Evolutionary conservation across 2,888 invertebrate genomes (phyloP).

Genomic region (Bhutanitis thaidina): DNA sequence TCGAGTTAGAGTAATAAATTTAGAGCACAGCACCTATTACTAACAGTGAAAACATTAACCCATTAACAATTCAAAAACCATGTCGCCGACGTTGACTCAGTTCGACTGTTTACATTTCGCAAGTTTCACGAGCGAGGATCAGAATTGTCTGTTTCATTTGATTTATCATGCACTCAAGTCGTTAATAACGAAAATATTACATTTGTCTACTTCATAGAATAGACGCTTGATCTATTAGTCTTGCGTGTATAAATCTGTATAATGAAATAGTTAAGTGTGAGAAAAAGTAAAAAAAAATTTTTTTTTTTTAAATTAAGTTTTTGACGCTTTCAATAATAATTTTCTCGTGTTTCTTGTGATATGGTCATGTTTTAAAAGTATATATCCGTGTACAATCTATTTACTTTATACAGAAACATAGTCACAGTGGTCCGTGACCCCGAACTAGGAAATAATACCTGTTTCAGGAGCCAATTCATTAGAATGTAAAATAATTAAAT

Average conservation of each 20-base stretch:
- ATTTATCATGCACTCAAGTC: constrained; percentile 9
- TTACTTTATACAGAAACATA: too few species aligned
- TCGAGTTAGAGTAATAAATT: neutral
- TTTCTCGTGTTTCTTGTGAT: too few species aligned
- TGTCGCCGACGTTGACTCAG: constrained; percentile 1
- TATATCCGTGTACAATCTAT: too few species aligned
- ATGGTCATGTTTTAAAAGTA: too few species aligned
- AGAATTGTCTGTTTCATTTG: neutral
- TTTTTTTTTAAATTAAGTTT: too few species aligned
- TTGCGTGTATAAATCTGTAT: constrained; percentile 1
- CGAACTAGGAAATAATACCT: too few species aligned
- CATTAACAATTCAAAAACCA: neutral
- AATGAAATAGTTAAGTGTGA: neutral
- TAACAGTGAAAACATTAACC: neutral
- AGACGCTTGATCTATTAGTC: constrained; percentile 3
- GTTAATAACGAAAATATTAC: constrained; percentile 1
- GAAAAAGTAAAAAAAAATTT: too few species aligned
- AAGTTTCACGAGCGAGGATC: neutral
- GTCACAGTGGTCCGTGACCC: too few species aligned
- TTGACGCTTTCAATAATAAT: too few species aligned
- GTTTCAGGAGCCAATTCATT: too few species aligned
- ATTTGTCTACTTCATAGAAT: constrained; percentile 6
- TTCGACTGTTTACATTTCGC: constrained; percentile 3
- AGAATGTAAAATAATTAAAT: too few species aligned
- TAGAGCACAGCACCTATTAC: neutral